Percentiles rank a stretch among this genome's conserved stretches.
Evolutionary conservation across 2,797 vertebrate genomes (phyloP).

Genomic region (Xiphophorus birchmanni): DNA sequence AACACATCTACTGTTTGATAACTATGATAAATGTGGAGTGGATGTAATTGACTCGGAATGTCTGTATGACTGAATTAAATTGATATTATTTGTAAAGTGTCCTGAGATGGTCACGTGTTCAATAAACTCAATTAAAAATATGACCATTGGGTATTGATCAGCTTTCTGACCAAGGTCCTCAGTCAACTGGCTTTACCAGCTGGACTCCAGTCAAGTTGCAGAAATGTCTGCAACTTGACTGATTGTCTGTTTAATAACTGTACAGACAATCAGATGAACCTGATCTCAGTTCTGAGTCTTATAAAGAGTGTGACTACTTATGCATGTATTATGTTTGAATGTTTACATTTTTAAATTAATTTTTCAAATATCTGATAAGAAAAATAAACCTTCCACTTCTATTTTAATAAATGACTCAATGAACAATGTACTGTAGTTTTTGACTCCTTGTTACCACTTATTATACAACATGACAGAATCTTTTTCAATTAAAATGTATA

Average conservation of each 20-base stretch:
- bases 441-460: not conserved
- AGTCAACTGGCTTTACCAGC: not conserved
- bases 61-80: not conserved
- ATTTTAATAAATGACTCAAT: not conserved
- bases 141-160: not conserved
- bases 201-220: not conserved
- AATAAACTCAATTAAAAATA: not conserved
- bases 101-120: not conserved
- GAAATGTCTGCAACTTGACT: no score
- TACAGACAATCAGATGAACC: not conserved
- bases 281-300: not conserved
- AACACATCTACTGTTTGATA: not conserved
- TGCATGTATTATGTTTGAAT: not conserved
- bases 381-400: not conserved
- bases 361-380: not conserved
- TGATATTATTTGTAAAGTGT: not conserved
- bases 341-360: not conserved
- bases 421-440: not conserved
- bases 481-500: not conserved
- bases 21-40: not conserved
- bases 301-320: not conserved
- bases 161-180: not conserved
- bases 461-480: not conserved
- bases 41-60: not conserved
- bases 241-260: no score